Conservation (phyloP, 2,888 invertebrate species). For the Chrysolina americana region DNA sequence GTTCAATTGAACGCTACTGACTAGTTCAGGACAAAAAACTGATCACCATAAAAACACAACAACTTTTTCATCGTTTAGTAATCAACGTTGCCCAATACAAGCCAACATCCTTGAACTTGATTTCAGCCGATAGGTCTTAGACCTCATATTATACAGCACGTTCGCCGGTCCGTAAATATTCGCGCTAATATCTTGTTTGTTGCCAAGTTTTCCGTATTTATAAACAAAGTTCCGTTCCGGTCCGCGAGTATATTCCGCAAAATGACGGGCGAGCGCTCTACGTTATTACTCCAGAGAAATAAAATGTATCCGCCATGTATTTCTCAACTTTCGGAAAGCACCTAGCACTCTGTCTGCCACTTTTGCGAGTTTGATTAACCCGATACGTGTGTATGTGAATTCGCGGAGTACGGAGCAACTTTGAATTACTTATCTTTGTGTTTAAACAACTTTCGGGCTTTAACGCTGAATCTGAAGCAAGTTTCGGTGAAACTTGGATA, state of each 20-base stretch:
- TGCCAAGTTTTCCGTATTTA: slow-evolving; percentile 26
- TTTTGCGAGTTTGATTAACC: slow-evolving; percentile 3
- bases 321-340: slow-evolving; percentile 8
- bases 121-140: background rate
- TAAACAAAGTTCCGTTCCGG: slow-evolving; percentile 22
- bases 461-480: background rate
- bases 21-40: no score
- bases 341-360: background rate
- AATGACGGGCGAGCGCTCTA: background rate
- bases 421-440: background rate
- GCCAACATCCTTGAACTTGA: slow-evolving; percentile 4
- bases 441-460: background rate
- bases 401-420: background rate
- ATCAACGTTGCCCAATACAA: background rate
- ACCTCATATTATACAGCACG: background rate
- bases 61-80: no score
- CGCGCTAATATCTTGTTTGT: slow-evolving; percentile 8
- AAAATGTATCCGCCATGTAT: slow-evolving; percentile 3
- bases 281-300: slow-evolving; percentile 8
- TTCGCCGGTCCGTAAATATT: slow-evolving; percentile 3
- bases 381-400: slow-evolving; percentile 6
- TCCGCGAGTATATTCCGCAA: slow-evolving; percentile 12
- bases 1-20: no score
- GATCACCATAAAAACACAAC: no score
- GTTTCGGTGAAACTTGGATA: background rate